Evolutionary conservation across 53 echinoderm and acorn worm genomes (phyloP).

Genomic region (Zoroaster sp.): DNA sequence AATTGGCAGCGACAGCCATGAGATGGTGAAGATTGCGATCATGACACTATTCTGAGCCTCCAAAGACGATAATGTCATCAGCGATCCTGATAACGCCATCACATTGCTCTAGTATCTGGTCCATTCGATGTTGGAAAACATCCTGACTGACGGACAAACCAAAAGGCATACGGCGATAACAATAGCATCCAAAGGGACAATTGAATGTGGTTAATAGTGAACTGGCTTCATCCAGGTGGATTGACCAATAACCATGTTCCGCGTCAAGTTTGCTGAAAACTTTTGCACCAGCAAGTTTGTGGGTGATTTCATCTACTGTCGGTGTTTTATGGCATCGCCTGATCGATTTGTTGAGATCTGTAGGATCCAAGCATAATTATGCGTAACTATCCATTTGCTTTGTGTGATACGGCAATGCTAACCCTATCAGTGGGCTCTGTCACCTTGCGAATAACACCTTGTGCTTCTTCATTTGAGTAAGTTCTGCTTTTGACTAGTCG

Average conservation of each 20-base stretch:
- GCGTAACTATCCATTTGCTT: constrained; percentile 57
- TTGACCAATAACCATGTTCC: constrained; percentile 69
- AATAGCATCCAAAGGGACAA: constrained; percentile 63
- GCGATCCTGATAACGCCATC: constrained; percentile 52
- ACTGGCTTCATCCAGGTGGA: constrained; percentile 52
- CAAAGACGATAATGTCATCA: constrained; percentile 36
- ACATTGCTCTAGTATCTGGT: too few species aligned
- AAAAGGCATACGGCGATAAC: too few species aligned
- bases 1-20: constrained; percentile 22
- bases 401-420: constrained; percentile 45
- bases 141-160: too few species aligned
- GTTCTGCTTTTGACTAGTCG: constrained; percentile 57
- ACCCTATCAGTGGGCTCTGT: constrained; percentile 80
- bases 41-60: constrained; percentile 27
- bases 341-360: constrained; percentile 53
- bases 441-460: constrained; percentile 60
- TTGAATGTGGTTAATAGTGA: constrained; percentile 32
- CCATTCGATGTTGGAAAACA: too few species aligned
- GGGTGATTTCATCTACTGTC: constrained; percentile 58
- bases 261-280: too few species aligned
- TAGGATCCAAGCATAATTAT: constrained; percentile 71
- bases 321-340: constrained; percentile 59
- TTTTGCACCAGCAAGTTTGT: too few species aligned
- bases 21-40: constrained; percentile 46
- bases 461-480: constrained; percentile 58